A percentile compares a stretch with the other conserved stretches of the same genome.
phyloP scores from a whole-genome alignment of 2,797 vertebrate species.

The Myotis myotis region DNA sequence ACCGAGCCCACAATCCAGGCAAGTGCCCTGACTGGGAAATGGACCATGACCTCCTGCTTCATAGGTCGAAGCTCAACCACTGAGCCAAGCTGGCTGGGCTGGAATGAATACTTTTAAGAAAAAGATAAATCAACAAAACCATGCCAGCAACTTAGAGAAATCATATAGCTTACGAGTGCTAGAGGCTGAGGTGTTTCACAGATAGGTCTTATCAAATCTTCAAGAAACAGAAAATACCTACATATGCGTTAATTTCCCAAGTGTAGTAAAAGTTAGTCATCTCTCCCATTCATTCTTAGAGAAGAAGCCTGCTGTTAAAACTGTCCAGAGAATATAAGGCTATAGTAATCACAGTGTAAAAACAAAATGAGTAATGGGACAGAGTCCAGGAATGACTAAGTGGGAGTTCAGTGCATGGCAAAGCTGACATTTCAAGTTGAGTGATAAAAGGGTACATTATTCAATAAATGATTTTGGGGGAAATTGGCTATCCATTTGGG shows the following conservation, averaged over 20 bases:
- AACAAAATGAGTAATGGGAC: background rate
- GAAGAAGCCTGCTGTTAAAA: background rate
- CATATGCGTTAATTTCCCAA: background rate
- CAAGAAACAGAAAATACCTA: background rate
- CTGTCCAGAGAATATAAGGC: background rate
- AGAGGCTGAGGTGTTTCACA: background rate
- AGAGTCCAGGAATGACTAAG: background rate
- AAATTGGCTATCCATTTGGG: background rate
- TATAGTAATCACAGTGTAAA: background rate
- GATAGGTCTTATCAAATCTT: background rate
- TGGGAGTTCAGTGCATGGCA: background rate
- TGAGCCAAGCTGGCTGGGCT: too few species aligned
- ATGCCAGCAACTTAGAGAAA: background rate
- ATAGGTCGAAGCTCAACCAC: too few species aligned
- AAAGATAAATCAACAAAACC: constrained; percentile 16
- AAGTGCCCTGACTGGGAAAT: too few species aligned
- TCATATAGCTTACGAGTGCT: background rate
- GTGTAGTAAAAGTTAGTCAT: background rate
- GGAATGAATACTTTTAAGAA: background rate
- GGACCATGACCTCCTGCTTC: too few species aligned
- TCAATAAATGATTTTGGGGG: background rate
- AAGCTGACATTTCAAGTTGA: background rate
- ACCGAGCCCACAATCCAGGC: too few species aligned
- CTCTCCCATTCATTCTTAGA: background rate
- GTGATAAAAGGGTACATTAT: background rate